These are phyloP conservation scores for Pectinophora gossypiella DNA, from an alignment of 1,140 invertebrate genomes.

Conservation along the genomic window DNA sequence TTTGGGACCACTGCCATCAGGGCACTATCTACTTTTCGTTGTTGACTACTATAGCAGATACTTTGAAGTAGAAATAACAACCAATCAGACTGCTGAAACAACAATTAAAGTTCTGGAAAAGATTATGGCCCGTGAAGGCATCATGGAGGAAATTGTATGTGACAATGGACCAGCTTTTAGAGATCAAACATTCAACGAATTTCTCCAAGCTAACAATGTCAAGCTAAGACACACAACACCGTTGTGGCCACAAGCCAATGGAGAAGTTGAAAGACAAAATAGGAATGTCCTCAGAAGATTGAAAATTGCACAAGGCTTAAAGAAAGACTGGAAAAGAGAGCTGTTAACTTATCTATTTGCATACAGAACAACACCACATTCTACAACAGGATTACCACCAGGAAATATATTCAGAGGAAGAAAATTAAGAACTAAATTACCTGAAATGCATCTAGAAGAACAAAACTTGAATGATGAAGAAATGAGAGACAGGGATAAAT, in stretches of 20 bases:
- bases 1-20: conserved; percentile 15
- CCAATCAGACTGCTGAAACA: conserved; percentile 10
- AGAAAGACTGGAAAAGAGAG: conserved; percentile 23
- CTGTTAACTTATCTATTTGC: conserved; percentile 25
- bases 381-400: conserved; percentile 31
- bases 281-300: conserved; percentile 19
- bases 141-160: neutral
- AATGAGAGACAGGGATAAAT: conserved; percentile 1
- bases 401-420: conserved; percentile 4
- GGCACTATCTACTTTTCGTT: conserved; percentile 18
- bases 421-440: neutral
- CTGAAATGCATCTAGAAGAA: neutral
- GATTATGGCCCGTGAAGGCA: neutral
- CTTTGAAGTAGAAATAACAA: conserved; percentile 15
- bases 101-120: neutral
- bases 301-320: conserved; percentile 15
- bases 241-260: conserved; percentile 35
- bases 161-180: conserved; percentile 30
- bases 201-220: conserved; percentile 19
- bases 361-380: conserved; percentile 32
- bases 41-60: conserved; percentile 19
- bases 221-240: conserved; percentile 20
- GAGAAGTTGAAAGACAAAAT: conserved; percentile 12
- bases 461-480: neutral
- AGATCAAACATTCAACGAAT: conserved; percentile 19